Percentiles rank a stretch among this genome's conserved stretches.
phyloP scores from a whole-genome alignment of 2,113 vertebrate species.

The Oreotrochilus melanogaster region DNA sequence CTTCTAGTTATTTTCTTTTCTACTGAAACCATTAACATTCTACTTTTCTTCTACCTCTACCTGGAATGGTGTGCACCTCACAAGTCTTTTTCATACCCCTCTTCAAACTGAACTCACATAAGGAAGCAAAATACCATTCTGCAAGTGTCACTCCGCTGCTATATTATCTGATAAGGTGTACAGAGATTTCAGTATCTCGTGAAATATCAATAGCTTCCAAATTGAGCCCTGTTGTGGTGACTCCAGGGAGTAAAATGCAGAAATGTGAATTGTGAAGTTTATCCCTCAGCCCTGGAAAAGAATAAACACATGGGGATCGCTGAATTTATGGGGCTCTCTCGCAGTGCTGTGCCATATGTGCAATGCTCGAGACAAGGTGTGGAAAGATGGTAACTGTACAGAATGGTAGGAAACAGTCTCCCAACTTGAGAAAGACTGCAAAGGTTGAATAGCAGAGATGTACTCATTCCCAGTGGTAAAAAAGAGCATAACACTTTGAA shows the following conservation, averaged over 20 bases:
- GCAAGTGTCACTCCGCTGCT: not conserved
- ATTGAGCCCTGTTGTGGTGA: not conserved
- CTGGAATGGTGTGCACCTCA: not conserved
- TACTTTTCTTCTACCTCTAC: not conserved
- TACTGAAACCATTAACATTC: not conserved
- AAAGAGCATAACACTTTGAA: not conserved
- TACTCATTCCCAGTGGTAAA: not conserved
- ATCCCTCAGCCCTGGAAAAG: not conserved
- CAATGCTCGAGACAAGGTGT: not conserved
- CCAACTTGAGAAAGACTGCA: not conserved
- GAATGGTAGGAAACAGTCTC: not conserved
- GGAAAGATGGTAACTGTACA: not conserved
- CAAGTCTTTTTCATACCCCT: not conserved
- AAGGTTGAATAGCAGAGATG: not conserved
- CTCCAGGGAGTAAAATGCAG: not conserved
- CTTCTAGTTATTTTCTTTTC: not conserved
- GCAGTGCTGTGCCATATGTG: accelerated
- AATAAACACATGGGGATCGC: not conserved
- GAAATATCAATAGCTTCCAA: not conserved
- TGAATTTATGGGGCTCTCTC: not conserved
- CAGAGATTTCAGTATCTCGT: not conserved
- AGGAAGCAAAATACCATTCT: not conserved
- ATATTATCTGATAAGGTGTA: not conserved
- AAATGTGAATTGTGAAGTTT: not conserved
- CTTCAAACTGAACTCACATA: accelerated